phyloP scores from a whole-genome alignment of 2,888 invertebrate species.

The Globia sparganii region DNA sequence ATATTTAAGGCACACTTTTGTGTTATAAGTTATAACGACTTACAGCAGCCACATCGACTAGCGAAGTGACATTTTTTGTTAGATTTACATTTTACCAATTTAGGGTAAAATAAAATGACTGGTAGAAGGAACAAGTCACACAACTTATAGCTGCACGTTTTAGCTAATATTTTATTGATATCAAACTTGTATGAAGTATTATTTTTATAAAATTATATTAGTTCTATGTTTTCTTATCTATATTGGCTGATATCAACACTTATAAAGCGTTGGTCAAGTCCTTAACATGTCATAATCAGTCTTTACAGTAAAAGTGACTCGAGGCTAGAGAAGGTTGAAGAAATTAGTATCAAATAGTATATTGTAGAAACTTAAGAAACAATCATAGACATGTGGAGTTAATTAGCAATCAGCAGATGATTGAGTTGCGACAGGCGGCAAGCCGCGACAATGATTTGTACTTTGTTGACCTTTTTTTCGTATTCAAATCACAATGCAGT shows the following conservation, averaged over 20 bases:
- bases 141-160: constrained; percentile 32
- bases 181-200: constrained; percentile 51
- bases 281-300: constrained; percentile 39
- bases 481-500: constrained; percentile 59
- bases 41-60: constrained; percentile 35
- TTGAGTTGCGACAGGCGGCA: constrained; percentile 47
- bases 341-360: constrained; percentile 35
- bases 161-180: constrained; percentile 47
- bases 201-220: constrained; percentile 60
- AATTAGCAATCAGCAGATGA: constrained; percentile 62
- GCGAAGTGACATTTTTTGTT: constrained; percentile 38
- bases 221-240: constrained; percentile 41
- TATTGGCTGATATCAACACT: constrained; percentile 34
- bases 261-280: constrained; percentile 34
- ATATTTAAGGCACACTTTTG: constrained; percentile 58
- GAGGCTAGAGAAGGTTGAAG: constrained; percentile 30
- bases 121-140: background rate
- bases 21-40: constrained; percentile 49
- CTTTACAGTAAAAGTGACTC: constrained; percentile 35
- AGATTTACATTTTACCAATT: constrained; percentile 41
- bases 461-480: constrained; percentile 51
- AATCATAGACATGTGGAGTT: constrained; percentile 31
- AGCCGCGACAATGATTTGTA: constrained; percentile 52
- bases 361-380: constrained; percentile 46
- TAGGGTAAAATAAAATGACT: constrained; percentile 5